phyloP scores from a whole-genome alignment of 1,140 invertebrate species.

The Heliconius melpomene region DNA sequence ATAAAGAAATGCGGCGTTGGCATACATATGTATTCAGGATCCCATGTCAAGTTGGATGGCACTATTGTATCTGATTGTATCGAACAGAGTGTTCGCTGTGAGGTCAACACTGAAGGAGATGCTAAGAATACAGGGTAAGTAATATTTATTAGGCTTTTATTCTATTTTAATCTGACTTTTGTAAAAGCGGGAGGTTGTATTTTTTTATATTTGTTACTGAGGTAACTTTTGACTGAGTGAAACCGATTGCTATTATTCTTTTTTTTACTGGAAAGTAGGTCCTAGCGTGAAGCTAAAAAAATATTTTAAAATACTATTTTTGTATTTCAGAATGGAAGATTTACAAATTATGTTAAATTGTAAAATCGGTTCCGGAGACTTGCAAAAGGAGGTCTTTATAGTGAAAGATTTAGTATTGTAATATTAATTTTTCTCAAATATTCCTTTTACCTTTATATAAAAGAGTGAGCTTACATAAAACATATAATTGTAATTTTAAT shows the following conservation, averaged over 20 bases:
- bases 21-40: slow-evolving; percentile 67
- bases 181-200: too few species aligned
- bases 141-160: background rate
- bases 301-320: background rate
- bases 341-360: slow-evolving; percentile 59
- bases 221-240: too few species aligned
- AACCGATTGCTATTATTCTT: too few species aligned
- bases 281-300: too few species aligned
- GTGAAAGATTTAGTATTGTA: slow-evolving; percentile 50
- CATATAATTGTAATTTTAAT: too few species aligned
- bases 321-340: slow-evolving; percentile 58
- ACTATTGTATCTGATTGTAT: slow-evolving; percentile 50
- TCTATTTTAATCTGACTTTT: too few species aligned
- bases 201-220: too few species aligned
- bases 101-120: slow-evolving; percentile 40
- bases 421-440: background rate
- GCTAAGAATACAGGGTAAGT: slow-evolving; percentile 46
- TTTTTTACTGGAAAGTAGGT: too few species aligned
- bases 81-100: slow-evolving; percentile 65
- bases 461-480: background rate
- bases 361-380: slow-evolving; percentile 61
- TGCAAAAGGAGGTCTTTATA: slow-evolving; percentile 62
- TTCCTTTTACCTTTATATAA: background rate
- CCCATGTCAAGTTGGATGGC: slow-evolving; percentile 51
- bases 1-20: slow-evolving; percentile 68